phyloP scores from a whole-genome alignment of 2,888 invertebrate genomes.

The Eilema griseolum region DNA sequence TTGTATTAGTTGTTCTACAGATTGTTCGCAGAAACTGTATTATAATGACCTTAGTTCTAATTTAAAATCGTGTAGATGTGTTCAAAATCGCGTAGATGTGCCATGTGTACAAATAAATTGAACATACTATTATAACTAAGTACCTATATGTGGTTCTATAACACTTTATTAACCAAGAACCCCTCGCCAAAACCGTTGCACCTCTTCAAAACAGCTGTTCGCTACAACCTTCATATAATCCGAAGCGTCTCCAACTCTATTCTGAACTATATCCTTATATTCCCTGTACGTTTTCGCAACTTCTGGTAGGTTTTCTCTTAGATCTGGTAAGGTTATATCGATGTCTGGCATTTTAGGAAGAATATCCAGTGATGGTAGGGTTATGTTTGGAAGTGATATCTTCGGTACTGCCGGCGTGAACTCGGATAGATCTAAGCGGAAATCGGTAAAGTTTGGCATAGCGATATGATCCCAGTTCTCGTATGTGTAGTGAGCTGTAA shows the following conservation, averaged over 20 bases:
- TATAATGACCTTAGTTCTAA: too few relatives aligned
- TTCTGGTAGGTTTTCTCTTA: constrained; percentile 72
- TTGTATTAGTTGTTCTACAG: background rate
- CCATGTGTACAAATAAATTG: background rate
- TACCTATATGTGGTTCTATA: constrained; percentile 8
- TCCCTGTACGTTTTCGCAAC: constrained; percentile 74
- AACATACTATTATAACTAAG: background rate
- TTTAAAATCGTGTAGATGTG: too few relatives aligned
- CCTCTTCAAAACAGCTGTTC: constrained; percentile 83
- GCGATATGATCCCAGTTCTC: constrained; percentile 78
- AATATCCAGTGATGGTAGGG: constrained; percentile 62
- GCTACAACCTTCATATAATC: constrained; percentile 84
- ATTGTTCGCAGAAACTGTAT: too few relatives aligned
- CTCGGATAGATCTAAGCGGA: constrained; percentile 75
- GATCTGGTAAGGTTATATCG: constrained; percentile 70
- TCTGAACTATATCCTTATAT: constrained; percentile 81
- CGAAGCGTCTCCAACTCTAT: constrained; percentile 82
- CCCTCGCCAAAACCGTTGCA: constrained; percentile 75
- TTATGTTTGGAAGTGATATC: constrained; percentile 60
- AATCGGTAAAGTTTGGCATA: constrained; percentile 82
- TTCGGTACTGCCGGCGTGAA: constrained; percentile 66
- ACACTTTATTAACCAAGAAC: constrained; percentile 63
- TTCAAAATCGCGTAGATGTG: too few relatives aligned
- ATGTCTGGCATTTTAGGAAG: constrained; percentile 68
- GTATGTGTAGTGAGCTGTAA: constrained; percentile 85